phyloP scores from a whole-genome alignment of 37 sponge, comb jelly and placozoan species.

The Haliclona indistincta region DNA sequence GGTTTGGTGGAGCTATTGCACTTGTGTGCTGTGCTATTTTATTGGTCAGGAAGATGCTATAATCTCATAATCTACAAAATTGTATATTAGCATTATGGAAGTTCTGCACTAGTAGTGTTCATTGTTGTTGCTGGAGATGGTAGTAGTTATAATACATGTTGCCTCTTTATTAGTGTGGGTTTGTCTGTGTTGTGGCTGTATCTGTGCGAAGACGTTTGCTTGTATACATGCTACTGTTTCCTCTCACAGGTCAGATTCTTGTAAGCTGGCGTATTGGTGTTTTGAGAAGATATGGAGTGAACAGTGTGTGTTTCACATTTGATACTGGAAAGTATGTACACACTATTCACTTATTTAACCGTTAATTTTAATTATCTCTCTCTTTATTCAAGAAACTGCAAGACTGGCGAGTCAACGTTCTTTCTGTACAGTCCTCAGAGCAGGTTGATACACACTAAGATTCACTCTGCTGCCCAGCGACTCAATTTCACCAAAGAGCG shows the following conservation, averaged over 20 bases:
- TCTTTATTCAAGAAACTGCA: conserved; percentile 50
- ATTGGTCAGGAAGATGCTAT: too few relatives aligned
- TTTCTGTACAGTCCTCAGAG: conserved; percentile 64
- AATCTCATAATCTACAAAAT: too few relatives aligned
- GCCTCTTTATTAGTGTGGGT: background rate
- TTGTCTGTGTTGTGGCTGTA: background rate
- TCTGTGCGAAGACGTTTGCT: background rate
- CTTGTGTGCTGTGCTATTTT: too few relatives aligned
- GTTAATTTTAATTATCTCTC: background rate
- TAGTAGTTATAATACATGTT: background rate
- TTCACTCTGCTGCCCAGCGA: conserved; percentile 42
- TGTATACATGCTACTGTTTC: background rate
- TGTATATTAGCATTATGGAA: too few relatives aligned
- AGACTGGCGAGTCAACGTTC: conserved; percentile 73
- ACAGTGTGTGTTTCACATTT: conserved; percentile 72
- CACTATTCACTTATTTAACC: background rate
- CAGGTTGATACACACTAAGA: conserved; percentile 45
- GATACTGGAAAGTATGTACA: conserved; percentile 68
- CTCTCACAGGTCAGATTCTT: conserved; percentile 45
- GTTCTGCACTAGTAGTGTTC: too few relatives aligned
- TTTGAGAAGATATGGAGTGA: conserved; percentile 71
- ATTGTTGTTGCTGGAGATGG: too few relatives aligned
- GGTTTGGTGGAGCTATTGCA: too few relatives aligned
- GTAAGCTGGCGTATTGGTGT: conserved; percentile 68
- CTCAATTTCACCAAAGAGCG: conserved; percentile 14